Base-by-base conservation (phyloP, 1,140 invertebrate species). In the Arion vulgaris region DNA sequence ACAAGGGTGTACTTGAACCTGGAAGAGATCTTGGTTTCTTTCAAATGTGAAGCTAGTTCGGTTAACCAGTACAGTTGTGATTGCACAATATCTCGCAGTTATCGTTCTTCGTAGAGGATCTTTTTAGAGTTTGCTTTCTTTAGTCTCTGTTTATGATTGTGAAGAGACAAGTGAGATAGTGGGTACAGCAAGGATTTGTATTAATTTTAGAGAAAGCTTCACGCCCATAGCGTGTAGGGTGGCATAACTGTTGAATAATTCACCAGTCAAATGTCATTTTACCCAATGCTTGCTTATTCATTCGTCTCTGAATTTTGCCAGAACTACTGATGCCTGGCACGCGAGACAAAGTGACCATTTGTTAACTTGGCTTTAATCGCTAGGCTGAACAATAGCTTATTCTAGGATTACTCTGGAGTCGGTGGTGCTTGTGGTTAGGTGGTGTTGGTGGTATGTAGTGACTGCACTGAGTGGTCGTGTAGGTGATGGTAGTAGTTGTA, bases 171-270 rank as follows among this genome's bases (percentile, higher is more conserved):
- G 41, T 5, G 41, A 45, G 41, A 45, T 45, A 45, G 5, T 45
- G 41, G 41, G 41, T 15, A 15, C 41, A 45, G 5, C 15, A 45
- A 45, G 5, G 41, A 15, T 45, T 45, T 7, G 41, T 45, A 5
- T 45, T 45, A 45, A 15, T 45, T 5, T 45, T 45, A 15, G 41
- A 45, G 5, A 45, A 45, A 45, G 41, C 41, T 7, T 15, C 53
- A 9, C 4, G 53, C 19, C 19, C 7, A 23, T 57, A 19, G 53
- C 53, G 53, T 57, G 53, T 57, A 4, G 53, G 28, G 62, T 66
- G 62, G 17, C n/a, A 66, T 32, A 66, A 66, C 62, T 66, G 28
- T 32, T 66, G 62, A 66, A 66, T 66, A 66, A 66, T 66, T 66
- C 62, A 66, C n/a, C 7, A 66, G 5, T 32, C n/a, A 17, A 32